These are phyloP conservation scores for Stichodactyla helianthus DNA, from an alignment of 64 coral and sea anemone genomes.

Conservation along the genomic window DNA sequence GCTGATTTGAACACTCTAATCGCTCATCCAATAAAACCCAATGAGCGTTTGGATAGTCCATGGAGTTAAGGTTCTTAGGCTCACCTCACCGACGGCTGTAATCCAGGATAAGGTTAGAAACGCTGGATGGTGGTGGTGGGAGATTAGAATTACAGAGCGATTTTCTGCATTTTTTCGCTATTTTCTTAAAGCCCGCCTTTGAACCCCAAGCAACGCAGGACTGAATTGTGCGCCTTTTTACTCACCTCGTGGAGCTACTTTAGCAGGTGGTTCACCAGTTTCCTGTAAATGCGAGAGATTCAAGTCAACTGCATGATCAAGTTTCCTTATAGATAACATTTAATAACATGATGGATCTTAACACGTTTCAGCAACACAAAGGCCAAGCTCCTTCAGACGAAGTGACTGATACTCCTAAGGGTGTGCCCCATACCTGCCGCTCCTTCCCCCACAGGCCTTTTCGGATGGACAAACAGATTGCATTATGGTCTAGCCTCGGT, in stretches of 20 bases:
- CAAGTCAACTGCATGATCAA: neutral
- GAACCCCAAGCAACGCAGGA: neutral
- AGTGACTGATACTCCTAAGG: neutral
- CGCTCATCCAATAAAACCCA: neutral
- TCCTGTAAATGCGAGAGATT: neutral
- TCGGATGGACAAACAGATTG: no score
- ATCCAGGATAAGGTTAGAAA: no score
- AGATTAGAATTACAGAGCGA: no score
- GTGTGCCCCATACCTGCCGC: no score
- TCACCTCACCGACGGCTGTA: no score
- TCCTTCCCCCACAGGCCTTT: no score
- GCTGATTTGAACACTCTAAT: neutral
- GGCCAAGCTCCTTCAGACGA: neutral
- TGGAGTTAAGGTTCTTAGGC: neutral
- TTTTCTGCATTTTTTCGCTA: no score
- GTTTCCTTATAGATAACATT: neutral
- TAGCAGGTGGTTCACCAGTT: neutral
- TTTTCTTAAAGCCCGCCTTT: no score
- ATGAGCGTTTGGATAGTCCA: neutral
- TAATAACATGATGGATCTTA: neutral
- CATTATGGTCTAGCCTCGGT: no score
- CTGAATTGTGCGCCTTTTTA: neutral
- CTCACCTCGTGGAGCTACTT: slow-evolving; percentile 1
- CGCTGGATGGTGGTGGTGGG: no score
- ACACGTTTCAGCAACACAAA: neutral